Evolutionary conservation across 1,140 invertebrate species (phyloP), one percentile per base, ranked within the genome.

Genomic region (Odontomachus brunneus): DNA sequence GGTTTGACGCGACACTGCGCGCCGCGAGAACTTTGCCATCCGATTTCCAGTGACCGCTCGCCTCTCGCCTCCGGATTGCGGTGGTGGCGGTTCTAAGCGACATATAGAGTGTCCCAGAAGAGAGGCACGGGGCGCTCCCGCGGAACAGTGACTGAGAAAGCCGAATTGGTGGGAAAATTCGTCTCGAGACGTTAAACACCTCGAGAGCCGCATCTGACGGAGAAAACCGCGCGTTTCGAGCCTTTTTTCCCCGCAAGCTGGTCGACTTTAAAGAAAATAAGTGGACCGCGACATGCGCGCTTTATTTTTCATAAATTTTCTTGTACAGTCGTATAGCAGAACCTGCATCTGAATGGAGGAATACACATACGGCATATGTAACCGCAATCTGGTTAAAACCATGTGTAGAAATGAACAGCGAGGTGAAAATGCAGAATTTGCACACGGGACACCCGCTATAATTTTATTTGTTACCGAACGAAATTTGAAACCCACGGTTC

Each of bases 1-100:
- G 71, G 84, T 84, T 86, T 85, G 83, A 86, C 67, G 84, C 83
- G 83, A 59, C 71, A 78, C 51, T 22, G 53, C 75, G 53, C 67
- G 48, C 57, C 62, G 60, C 53, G 62, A 67, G 84, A 53, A 84
- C 84, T 85, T 85, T 29, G 69, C 63, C 76, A 38, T 63, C 63
- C 62, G 84, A 84, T 86, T 86, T 85, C 65, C 57, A 66, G 19
- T 24, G 62, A 76, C 60, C 29, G 26, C 57, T 48, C 44, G 26
- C 57, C 38, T 53, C 74, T 76, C 24, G 22, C 74, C 57, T 62
- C 59, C 24, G 72, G n/a, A 63, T 75, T 66, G 60, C 24, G 59
- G 26, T 38, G 38, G 3, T 44, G n/a, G n/a, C 48, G 74, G 29
- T 55, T 15, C 49, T 66, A 66, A 76, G 2, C 14, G 26, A 51